Base-by-base conservation (phyloP, 1,140 invertebrate genomes). In the Leguminivora glycinivorella region DNA sequence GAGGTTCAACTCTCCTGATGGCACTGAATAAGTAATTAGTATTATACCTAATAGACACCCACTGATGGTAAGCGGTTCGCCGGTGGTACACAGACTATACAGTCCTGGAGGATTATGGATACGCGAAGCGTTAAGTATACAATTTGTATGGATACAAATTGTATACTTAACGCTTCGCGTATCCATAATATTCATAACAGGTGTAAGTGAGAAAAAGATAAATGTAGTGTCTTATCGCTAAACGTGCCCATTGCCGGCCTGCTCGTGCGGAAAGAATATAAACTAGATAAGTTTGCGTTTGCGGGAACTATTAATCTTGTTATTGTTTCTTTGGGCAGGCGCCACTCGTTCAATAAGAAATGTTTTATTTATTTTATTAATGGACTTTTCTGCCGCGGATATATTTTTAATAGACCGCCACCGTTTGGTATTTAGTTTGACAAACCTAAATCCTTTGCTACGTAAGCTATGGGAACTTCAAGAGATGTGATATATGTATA, bases 251-350 rank as follows among this genome's bases (percentile, higher is more conserved):
- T 52, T 52, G n/a, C 19, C 4, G 9, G 19, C 17, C 47, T 52
- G 17, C 22, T 52, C 47, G 7, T 22, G 47, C 19, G 47, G 47
- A 52, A 52, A 52, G 47, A 52, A 52, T 52, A 52, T 52, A 52
- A 52, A 52, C 17, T 52, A 52, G 47, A 19, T 19, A 52, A 52
- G 47, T 52, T 52, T 9, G 19, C 43, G 47, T 52, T 52, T 9
- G 19, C 43, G 6, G 47, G 19, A 52, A 52, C 6, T 19, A 52
- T 52, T 52, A 52, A 52, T 52, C 47, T 22, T 52, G 47, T 52
- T 52, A 52, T 52, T 52, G 47, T 52, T 52, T 52, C 47, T 52
- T 22, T 52, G 47, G 47, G 47, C 19, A 52, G 47, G 47, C 47
- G 47, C 47, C 47, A 22, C 19, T 52, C 47, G 40, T 9, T 22